phyloP scores from a whole-genome alignment of 2,888 invertebrate species.

The Apeira syringaria region DNA sequence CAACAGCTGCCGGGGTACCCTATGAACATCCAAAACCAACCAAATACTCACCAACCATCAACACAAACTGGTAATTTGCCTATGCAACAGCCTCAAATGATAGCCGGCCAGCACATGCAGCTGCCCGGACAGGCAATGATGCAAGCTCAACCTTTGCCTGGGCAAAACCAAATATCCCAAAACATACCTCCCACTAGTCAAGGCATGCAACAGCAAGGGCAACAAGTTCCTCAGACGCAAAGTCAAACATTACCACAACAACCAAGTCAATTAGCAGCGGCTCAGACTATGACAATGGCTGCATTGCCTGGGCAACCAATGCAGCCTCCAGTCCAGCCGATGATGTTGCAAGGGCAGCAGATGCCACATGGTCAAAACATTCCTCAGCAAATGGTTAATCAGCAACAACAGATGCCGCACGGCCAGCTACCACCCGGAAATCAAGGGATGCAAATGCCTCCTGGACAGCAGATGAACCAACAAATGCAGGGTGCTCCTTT shows the following conservation, averaged over 20 bases:
- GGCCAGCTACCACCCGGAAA: slow-evolving; percentile 33
- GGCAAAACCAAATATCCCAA: slow-evolving; percentile 47
- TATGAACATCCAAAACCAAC: slow-evolving; percentile 56
- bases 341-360: slow-evolving; percentile 48
- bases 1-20: slow-evolving; percentile 60
- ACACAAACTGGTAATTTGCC: slow-evolving; percentile 48
- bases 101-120: slow-evolving; percentile 52
- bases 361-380: slow-evolving; percentile 46
- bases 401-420: slow-evolving; percentile 37
- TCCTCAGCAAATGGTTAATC: slow-evolving; percentile 38
- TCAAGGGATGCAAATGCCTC: slow-evolving; percentile 16
- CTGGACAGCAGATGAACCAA: slow-evolving; percentile 21
- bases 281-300: slow-evolving; percentile 3
- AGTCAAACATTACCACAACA: slow-evolving; percentile 42
- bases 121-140: slow-evolving; percentile 51
- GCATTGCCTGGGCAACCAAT: slow-evolving; percentile 11
- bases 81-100: slow-evolving; percentile 44
- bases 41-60: slow-evolving; percentile 43
- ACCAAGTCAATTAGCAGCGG: slow-evolving; percentile 29
- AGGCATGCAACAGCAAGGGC: slow-evolving; percentile 41
- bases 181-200: slow-evolving; percentile 48
- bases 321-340: slow-evolving; percentile 25
- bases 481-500: slow-evolving; percentile 35
- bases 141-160: slow-evolving; percentile 37
- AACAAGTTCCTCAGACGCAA: slow-evolving; percentile 47